phyloP scores from a whole-genome alignment of 2,113 vertebrate genomes.

The Pristiophorus japonicus region DNA sequence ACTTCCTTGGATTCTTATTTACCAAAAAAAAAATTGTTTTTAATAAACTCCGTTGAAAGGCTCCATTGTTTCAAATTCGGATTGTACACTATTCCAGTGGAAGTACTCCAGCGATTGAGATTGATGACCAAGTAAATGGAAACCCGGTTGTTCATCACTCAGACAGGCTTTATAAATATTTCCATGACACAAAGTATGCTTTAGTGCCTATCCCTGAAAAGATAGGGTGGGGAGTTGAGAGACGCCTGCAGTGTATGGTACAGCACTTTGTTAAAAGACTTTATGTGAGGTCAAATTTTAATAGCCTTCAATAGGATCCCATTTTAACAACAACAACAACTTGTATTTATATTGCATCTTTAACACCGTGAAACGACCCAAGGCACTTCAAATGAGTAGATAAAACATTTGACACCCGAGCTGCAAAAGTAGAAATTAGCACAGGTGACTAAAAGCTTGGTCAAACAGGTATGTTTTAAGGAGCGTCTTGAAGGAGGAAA shows the following conservation, averaged over 20 bases:
- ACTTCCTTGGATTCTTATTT: neutral
- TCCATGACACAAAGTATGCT: neutral
- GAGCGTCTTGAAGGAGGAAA: too few relatives aligned
- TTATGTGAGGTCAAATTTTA: neutral
- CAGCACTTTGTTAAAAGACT: neutral
- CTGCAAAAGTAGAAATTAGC: too few relatives aligned
- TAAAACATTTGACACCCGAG: too few relatives aligned
- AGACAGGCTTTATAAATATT: slow-evolving; percentile 3
- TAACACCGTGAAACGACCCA: too few relatives aligned
- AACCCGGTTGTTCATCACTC: neutral
- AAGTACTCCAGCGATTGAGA: neutral
- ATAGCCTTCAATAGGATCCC: neutral
- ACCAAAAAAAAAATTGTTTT: neutral
- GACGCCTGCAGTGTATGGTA: neutral
- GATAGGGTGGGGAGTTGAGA: neutral
- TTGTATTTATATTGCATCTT: too few relatives aligned
- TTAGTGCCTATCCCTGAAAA: neutral
- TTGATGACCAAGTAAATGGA: neutral
- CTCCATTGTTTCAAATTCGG: neutral
- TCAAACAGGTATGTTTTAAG: too few relatives aligned
- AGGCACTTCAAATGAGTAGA: too few relatives aligned
- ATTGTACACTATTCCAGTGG: neutral
- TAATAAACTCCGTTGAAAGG: neutral
- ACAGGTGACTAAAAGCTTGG: too few relatives aligned
- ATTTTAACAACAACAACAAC: too few relatives aligned